A percentile compares a stretch with the other conserved stretches of the same genome.
phyloP scores from a whole-genome alignment of 2,888 invertebrate species.

The Tanaodytes sp. region DNA sequence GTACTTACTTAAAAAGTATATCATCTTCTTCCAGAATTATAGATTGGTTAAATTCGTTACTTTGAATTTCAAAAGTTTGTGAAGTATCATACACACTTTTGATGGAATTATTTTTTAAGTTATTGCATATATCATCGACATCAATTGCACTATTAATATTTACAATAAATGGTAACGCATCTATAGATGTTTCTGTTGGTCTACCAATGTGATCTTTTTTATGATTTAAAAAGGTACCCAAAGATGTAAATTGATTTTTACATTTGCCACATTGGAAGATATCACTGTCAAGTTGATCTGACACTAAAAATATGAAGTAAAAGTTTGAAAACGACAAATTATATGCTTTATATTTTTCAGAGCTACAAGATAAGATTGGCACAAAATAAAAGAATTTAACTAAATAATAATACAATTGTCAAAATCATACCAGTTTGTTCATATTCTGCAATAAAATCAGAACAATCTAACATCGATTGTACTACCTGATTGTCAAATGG shows the following conservation, averaged over 20 bases:
- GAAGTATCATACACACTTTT: conserved; percentile 62
- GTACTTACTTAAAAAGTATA: conserved; percentile 68
- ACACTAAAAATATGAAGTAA: no score
- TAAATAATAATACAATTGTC: conserved; percentile 3
- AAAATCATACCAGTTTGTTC: conserved; percentile 66
- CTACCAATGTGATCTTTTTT: conserved; percentile 74
- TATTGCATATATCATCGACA: conserved; percentile 60
- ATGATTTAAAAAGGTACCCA: conserved; percentile 77
- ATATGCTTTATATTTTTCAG: no score
- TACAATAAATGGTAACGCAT: conserved; percentile 68
- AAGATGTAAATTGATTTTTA: conserved; percentile 78
- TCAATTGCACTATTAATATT: conserved; percentile 62
- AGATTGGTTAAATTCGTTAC: conserved; percentile 65
- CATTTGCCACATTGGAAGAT: conserved; percentile 82
- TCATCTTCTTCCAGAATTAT: conserved; percentile 71
- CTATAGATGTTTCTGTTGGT: conserved; percentile 66
- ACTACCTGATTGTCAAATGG: conserved; percentile 68
- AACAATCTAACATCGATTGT: conserved; percentile 66
- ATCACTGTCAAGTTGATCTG: conserved; percentile 77
- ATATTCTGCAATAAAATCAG: conserved; percentile 67
- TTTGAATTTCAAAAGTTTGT: conserved; percentile 64
- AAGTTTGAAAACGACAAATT: background rate
- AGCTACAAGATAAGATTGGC: no score
- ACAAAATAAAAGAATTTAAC: background rate
- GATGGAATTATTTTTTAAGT: conserved; percentile 56